Evolutionary conservation across 1,140 invertebrate genomes (phyloP), one percentile per base, ranked within the genome.

Genomic region (Chelonus insularis): DNA sequence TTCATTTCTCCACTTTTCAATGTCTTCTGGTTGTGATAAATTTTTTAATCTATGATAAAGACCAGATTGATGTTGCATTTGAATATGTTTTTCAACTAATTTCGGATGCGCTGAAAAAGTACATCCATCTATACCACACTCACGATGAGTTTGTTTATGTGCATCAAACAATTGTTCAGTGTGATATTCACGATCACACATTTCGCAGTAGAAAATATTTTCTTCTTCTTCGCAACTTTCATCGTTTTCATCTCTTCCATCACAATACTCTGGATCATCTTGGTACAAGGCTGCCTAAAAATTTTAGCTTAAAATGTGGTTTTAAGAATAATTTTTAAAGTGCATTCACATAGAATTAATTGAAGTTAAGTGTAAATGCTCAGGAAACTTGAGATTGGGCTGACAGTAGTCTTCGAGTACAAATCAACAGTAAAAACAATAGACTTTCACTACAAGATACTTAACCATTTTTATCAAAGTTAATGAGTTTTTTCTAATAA

Each of bases 71-170:
- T 95, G 93, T 81, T 95, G 91, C 82, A 90, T 87, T 76, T 85
- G 80, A 64, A 92, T 87, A 71, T 95, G 93, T 67, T 88, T 88
- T 55, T 89, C 86, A 11, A 96, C 85, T 1, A 94, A 78, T 72
- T 89, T 89, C 7, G 89, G 85, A 75, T 93, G 87, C 12, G 91
- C 93, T 11, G 87, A 82, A 81, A 92, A 95, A 20, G 82, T 85
- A 72, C 93, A 95, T n/a, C 88, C 88, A 69, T 93, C 89, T 12
- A 91, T 85, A 39, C 87, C 88, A 72, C 92, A 95, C 74, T 83
- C 77, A 76, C 86, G 82, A 79, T 95, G 93, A 64, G 87, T 84
- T 2, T 77, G 69, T 64, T 87, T 80, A 74, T 95, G 93, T 47
- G 82, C 79, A 41, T 86, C 68, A 47, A 90, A 84, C 62, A 83